Evolutionary conservation across 2,797 vertebrate genomes (phyloP).

Genomic region (Bradypus variegatus): DNA sequence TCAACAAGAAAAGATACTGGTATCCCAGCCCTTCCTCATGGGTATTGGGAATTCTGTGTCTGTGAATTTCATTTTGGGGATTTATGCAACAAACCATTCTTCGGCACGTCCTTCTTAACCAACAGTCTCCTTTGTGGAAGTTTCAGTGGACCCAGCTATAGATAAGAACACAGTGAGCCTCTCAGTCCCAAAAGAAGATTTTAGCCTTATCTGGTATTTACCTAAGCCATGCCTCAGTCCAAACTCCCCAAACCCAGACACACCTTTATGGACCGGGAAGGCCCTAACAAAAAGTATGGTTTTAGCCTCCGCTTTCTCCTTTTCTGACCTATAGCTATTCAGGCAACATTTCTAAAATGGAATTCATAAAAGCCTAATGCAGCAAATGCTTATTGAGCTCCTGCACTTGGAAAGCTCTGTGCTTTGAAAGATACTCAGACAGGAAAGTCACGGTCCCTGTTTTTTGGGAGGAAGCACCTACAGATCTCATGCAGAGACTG

Average conservation of each 20-base stretch:
- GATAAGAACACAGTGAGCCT: neutral
- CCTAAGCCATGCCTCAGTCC: neutral
- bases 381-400: neutral
- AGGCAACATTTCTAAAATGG: neutral
- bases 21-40: neutral
- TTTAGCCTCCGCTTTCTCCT: neutral
- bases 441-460: neutral
- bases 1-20: neutral
- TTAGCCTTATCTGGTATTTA: neutral
- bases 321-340: neutral
- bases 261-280: neutral
- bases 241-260: neutral
- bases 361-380: neutral
- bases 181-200: neutral
- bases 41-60: neutral
- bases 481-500: neutral
- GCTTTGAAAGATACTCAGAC: neutral
- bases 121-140: neutral
- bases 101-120: neutral
- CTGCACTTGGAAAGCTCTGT: neutral
- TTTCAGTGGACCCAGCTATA: neutral
- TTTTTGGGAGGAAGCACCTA: neutral
- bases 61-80: neutral
- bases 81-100: neutral
- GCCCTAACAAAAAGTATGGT: neutral